Evolutionary conservation across 2,797 vertebrate genomes (phyloP).

Genomic region (Micromesistius poutassou): DNA sequence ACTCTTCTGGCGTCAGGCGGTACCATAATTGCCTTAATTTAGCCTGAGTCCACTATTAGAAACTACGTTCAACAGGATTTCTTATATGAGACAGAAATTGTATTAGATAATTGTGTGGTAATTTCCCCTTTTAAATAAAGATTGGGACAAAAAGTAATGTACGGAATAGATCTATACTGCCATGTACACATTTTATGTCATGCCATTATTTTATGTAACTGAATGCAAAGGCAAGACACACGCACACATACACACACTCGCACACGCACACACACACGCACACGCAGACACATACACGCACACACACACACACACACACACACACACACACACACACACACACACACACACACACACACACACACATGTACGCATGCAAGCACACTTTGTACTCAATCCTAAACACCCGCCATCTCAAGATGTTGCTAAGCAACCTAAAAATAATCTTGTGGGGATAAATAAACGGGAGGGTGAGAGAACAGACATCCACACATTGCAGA

Average conservation of each 20-base stretch:
- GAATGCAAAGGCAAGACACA: neutral
- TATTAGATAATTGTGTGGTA: neutral
- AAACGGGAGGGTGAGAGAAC: constrained; percentile 38
- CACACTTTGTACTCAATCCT: constrained; percentile 35
- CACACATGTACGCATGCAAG: constrained; percentile 1
- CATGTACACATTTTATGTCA: neutral
- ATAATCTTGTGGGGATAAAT: constrained; percentile 61
- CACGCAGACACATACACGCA: neutral
- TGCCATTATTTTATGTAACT: neutral
- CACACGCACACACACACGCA: neutral
- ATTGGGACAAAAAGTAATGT: neutral
- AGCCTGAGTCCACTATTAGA: neutral
- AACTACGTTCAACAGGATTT: neutral
- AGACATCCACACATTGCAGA: constrained; percentile 43
- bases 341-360: neutral
- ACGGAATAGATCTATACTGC: neutral
- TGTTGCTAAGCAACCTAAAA: constrained; percentile 80
- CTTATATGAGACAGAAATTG: neutral
- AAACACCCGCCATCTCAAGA: constrained; percentile 51
- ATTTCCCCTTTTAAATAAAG: neutral
- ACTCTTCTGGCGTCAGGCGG: neutral
- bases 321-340: neutral
- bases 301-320: neutral
- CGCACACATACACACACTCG: neutral
- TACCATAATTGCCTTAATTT: neutral